Percentiles rank a stretch among this genome's conserved stretches.
Conservation (phyloP, 2,888 invertebrate genomes). For the Netelia fuscicornis region DNA sequence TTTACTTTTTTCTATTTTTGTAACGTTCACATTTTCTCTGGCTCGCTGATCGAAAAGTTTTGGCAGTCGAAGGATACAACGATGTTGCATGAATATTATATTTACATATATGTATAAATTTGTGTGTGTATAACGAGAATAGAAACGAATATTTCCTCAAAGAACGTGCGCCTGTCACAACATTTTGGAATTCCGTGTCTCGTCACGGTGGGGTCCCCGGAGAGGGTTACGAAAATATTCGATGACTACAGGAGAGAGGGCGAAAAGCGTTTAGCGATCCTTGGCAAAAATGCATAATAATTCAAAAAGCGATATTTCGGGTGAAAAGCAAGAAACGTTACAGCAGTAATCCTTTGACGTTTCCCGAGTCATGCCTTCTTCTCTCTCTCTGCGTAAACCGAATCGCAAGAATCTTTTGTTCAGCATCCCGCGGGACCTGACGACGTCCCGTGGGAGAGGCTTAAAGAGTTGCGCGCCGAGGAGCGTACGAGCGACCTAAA, state of each 20-base stretch:
- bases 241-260: conserved; percentile 65
- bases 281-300: conserved; percentile 61
- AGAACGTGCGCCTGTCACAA: conserved; percentile 74
- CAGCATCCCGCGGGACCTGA: conserved; percentile 75
- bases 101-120: neutral
- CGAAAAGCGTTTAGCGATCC: conserved; percentile 73
- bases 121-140: conserved; percentile 13
- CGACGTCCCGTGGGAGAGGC: conserved; percentile 75
- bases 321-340: conserved; percentile 29
- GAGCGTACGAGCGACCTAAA: conserved; percentile 25
- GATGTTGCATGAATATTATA: neutral
- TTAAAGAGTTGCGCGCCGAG: conserved; percentile 77
- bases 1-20: too few species aligned
- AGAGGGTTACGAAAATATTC: conserved; percentile 64
- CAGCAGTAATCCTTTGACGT: conserved; percentile 79
- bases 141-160: conserved; percentile 42
- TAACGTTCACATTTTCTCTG: too few species aligned
- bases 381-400: conserved; percentile 40
- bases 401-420: conserved; percentile 71
- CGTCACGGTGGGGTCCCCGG: conserved; percentile 30
- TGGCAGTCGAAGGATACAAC: neutral
- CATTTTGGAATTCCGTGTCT: conserved; percentile 72
- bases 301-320: conserved; percentile 55
- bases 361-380: conserved; percentile 77
- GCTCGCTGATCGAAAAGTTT: neutral